Conservation (phyloP, 2,888 invertebrate genomes). For the Elmis aenea region DNA sequence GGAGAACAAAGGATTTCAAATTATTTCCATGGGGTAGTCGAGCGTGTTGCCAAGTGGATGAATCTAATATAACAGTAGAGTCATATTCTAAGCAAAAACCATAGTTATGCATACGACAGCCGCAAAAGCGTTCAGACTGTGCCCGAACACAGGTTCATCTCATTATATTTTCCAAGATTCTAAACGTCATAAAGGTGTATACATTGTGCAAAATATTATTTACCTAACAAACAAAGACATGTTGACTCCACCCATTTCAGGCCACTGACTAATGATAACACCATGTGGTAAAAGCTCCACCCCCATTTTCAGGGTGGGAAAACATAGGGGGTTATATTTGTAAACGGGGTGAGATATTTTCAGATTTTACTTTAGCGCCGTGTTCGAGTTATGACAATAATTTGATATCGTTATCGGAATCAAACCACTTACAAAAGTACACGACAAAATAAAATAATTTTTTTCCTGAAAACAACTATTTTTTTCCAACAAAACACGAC, state of each 20-base stretch:
- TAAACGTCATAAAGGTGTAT: constrained; percentile 52
- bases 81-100: constrained; percentile 44
- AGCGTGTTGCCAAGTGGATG: constrained; percentile 41
- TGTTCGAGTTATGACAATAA: no score
- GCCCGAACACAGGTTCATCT: constrained; percentile 17
- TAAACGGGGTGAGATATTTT: no score
- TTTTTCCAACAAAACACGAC: no score
- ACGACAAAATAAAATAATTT: no score
- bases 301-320: constrained; percentile 26
- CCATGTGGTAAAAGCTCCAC: constrained; percentile 34
- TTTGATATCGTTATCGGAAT: no score
- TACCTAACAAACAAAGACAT: constrained; percentile 57
- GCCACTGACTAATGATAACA: constrained; percentile 48
- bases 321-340: constrained; percentile 21
- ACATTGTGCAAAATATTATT: constrained; percentile 71
- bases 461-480: no score
- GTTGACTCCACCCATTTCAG: constrained; percentile 45
- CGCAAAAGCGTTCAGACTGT: constrained; percentile 36
- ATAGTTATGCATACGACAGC: constrained; percentile 44
- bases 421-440: no score
- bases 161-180: constrained; percentile 39
- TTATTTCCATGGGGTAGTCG: constrained; percentile 20
- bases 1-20: background rate
- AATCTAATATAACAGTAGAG: constrained; percentile 41
- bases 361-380: no score